Conservation (phyloP, 30 jellyfish, hydroid and myxozoan species). For the Pseudorhiza aurosa region DNA sequence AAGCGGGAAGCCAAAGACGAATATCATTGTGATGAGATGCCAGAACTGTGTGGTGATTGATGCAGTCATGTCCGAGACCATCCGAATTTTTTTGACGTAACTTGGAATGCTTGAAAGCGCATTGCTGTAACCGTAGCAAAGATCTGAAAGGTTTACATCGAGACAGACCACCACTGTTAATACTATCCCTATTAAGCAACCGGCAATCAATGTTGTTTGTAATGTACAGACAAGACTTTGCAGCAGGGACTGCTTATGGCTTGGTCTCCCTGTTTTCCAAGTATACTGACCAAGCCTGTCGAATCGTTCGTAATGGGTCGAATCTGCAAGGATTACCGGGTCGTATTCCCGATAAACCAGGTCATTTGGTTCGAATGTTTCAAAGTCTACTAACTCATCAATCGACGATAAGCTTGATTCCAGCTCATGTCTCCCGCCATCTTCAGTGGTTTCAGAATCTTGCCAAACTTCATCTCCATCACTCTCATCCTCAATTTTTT, state of each 20-base stretch:
- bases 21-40: slow-evolving; percentile 39
- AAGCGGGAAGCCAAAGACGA: slow-evolving; percentile 35
- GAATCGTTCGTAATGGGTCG: slow-evolving; percentile 40
- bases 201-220: slow-evolving; percentile 53
- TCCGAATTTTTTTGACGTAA: slow-evolving; percentile 4
- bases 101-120: background rate
- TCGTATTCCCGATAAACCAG: slow-evolving; percentile 65
- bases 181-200: slow-evolving; percentile 26
- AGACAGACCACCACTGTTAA: slow-evolving; percentile 38
- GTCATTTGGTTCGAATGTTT: slow-evolving; percentile 39
- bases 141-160: slow-evolving; percentile 55
- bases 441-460: background rate
- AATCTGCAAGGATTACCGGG: slow-evolving; percentile 29
- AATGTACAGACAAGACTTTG: slow-evolving; percentile 27
- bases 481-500: background rate
- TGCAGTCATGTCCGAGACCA: slow-evolving; percentile 34
- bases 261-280: slow-evolving; percentile 73
- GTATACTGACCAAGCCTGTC: slow-evolving; percentile 60
- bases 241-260: slow-evolving; percentile 29
- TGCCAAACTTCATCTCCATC: slow-evolving; percentile 3
- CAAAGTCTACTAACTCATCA: slow-evolving; percentile 60
- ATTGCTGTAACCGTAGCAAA: slow-evolving; percentile 33
- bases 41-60: slow-evolving; percentile 37
- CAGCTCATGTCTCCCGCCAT: slow-evolving; percentile 27
- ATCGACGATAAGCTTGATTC: slow-evolving; percentile 49